phyloP scores from a whole-genome alignment of 2,888 invertebrate species.

The Amblyteles armatorius region DNA sequence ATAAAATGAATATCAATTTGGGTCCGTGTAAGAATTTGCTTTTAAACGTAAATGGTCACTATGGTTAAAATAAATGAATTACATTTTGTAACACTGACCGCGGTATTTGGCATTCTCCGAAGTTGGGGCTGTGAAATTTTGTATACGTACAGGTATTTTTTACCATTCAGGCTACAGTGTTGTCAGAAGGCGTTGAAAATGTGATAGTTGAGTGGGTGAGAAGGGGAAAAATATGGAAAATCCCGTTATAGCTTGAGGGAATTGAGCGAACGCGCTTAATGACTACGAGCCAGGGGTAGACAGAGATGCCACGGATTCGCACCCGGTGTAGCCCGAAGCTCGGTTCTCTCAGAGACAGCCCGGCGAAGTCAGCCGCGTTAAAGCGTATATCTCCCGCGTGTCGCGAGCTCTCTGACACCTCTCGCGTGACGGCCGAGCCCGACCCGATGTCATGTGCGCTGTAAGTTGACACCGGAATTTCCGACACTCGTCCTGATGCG shows the following conservation, averaged over 20 bases:
- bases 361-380: constrained; percentile 12
- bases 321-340: constrained; percentile 36
- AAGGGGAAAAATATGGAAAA: constrained; percentile 54
- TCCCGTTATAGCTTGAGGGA: constrained; percentile 76
- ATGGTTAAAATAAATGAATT: too few species aligned
- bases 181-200: constrained; percentile 41
- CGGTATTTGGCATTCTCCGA: neutral
- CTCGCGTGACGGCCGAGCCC: neutral
- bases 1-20: too few species aligned
- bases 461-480: neutral
- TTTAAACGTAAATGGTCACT: too few species aligned
- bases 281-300: constrained; percentile 69
- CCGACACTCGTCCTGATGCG: neutral
- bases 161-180: neutral
- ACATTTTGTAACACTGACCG: neutral
- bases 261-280: constrained; percentile 80
- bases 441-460: neutral
- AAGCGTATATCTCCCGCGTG: neutral
- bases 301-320: constrained; percentile 34
- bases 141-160: neutral
- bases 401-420: constrained; percentile 17
- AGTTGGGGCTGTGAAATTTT: constrained; percentile 25
- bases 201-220: constrained; percentile 51
- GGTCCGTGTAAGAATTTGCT: too few species aligned
- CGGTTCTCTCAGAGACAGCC: constrained; percentile 11